Evolutionary conservation across 2,113 vertebrate species (phyloP).

Genomic region (Recurvirostra avosetta): DNA sequence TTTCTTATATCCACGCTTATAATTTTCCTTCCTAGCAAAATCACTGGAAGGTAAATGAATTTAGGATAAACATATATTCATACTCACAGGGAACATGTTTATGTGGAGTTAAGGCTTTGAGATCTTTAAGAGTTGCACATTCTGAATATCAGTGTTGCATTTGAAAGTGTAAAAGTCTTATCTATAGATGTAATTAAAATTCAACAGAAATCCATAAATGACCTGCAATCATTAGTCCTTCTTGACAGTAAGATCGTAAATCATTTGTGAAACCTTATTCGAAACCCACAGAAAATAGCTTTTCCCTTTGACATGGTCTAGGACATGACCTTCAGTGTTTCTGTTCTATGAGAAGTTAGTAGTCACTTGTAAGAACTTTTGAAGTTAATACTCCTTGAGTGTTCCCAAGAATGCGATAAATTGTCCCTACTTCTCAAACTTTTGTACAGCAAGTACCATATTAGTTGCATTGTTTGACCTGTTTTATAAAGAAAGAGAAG

Average conservation of each 20-base stretch:
- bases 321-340: not conserved
- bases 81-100: not conserved
- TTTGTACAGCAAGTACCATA: not conserved
- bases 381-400: not conserved
- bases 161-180: not conserved
- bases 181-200: constrained; percentile 10
- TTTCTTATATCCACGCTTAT: not conserved
- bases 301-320: not conserved
- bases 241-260: constrained; percentile 17
- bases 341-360: not conserved
- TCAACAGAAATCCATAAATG: constrained; percentile 12
- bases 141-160: not conserved
- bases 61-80: not conserved
- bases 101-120: not conserved
- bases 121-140: not conserved
- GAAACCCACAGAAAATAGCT: not conserved
- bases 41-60: not conserved
- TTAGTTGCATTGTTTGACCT: not conserved
- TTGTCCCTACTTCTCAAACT: not conserved
- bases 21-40: not conserved
- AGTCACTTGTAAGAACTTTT: not conserved
- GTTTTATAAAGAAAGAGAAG: not conserved
- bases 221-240: not conserved
- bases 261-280: constrained; percentile 10
- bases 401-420: not conserved